Conservation (phyloP, 2,113 vertebrate species). For the Oreochromis niloticus region DNA sequence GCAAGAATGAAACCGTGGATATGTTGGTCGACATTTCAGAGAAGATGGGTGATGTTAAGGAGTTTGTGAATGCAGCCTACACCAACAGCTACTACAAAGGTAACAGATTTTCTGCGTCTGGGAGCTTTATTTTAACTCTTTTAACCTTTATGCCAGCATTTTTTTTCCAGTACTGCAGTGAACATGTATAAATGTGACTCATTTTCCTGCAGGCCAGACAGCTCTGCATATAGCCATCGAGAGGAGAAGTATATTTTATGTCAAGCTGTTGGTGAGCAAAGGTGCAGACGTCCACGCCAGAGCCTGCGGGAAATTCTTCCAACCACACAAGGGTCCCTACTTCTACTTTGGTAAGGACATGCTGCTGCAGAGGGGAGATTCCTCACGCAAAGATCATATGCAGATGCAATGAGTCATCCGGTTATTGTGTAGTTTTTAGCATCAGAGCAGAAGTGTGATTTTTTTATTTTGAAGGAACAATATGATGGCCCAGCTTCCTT, state of each 20-base stretch:
- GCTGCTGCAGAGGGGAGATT: neutral
- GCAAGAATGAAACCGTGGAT: slow-evolving; percentile 81
- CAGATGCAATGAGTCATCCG: neutral
- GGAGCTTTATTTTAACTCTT: neutral
- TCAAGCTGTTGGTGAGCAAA: slow-evolving; percentile 84
- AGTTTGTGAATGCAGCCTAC: slow-evolving; percentile 85
- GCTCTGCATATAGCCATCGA: slow-evolving; percentile 94
- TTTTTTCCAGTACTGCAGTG: neutral
- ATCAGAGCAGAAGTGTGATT: neutral
- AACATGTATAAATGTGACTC: neutral
- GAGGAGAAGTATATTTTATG: slow-evolving; percentile 82
- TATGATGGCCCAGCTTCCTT: neutral
- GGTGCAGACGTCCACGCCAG: slow-evolving; percentile 86
- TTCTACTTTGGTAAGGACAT: slow-evolving; percentile 91
- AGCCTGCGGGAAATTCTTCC: slow-evolving; percentile 91
- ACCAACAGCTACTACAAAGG: slow-evolving; percentile 87
- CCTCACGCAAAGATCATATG: neutral
- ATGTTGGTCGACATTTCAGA: slow-evolving; percentile 82
- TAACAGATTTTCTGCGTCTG: slow-evolving; percentile 34
- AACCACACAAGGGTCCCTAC: slow-evolving; percentile 78
- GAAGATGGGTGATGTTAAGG: slow-evolving; percentile 77
- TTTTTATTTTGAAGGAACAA: neutral
- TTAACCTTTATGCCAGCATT: neutral
- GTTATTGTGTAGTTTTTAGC: neutral
- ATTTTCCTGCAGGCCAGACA: slow-evolving; percentile 79